A percentile compares a stretch with the other conserved stretches of the same genome.
Evolutionary conservation across 2,113 vertebrate species (phyloP).

Genomic region (Amazona vittata): DNA sequence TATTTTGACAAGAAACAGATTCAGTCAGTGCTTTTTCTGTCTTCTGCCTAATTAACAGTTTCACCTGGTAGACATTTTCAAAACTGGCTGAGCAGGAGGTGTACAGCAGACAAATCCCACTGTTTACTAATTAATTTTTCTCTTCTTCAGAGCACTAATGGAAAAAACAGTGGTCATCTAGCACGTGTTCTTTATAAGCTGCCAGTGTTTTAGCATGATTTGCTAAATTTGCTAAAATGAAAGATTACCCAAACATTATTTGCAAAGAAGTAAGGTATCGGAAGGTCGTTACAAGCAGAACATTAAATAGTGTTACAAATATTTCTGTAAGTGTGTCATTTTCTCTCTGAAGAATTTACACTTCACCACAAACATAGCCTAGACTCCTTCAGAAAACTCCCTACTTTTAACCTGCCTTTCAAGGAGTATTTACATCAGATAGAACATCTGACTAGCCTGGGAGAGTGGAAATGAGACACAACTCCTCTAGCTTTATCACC

Average conservation of each 20-base stretch:
- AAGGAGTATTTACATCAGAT: background rate
- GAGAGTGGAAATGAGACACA: background rate
- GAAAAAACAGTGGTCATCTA: slow-evolving; percentile 41
- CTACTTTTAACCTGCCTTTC: background rate
- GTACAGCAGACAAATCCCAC: background rate
- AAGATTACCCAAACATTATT: background rate
- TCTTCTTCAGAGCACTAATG: background rate
- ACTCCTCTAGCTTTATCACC: background rate
- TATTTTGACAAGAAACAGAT: slow-evolving; percentile 18
- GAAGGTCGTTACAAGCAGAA: background rate
- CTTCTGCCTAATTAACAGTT: slow-evolving; percentile 34
- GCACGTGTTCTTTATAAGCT: background rate
- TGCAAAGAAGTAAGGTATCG: background rate
- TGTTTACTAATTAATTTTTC: slow-evolving; percentile 48
- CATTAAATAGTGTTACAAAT: background rate
- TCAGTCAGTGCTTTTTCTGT: background rate
- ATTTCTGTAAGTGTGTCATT: background rate
- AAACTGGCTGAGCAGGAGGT: slow-evolving; percentile 12
- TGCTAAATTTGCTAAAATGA: background rate
- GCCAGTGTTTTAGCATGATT: background rate
- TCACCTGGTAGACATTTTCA: slow-evolving; percentile 33
- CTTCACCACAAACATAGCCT: background rate
- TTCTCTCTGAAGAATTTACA: background rate
- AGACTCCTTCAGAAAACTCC: background rate
- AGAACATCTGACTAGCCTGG: background rate